These are phyloP conservation scores for Pithys albifrons DNA, from an alignment of 2,113 vertebrate species.

Conservation along the genomic window DNA sequence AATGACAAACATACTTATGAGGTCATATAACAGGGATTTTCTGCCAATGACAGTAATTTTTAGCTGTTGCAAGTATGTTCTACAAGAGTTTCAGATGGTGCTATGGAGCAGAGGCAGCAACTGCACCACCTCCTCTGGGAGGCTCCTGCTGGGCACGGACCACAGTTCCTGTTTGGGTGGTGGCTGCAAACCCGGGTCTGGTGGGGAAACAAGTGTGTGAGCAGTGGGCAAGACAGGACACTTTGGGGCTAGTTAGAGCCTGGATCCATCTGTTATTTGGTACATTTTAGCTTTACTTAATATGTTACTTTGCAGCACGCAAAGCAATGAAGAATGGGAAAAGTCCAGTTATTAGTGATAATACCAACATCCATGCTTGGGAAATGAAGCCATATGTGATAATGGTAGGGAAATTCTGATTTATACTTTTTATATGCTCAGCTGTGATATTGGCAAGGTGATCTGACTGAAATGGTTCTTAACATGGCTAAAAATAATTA, in stretches of 20 bases:
- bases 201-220: accelerated
- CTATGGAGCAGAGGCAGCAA: not conserved
- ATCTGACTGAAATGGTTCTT: not conserved
- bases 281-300: constrained; percentile 33
- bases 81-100: not conserved
- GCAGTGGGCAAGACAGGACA: not conserved
- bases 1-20: not conserved
- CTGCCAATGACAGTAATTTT: not conserved
- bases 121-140: not conserved
- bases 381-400: constrained; percentile 84
- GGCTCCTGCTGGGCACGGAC: not conserved
- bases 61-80: not conserved
- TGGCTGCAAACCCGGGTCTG: not conserved
- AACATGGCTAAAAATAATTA: not conserved
- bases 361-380: constrained; percentile 84
- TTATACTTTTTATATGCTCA: constrained; percentile 50
- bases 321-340: constrained; percentile 81
- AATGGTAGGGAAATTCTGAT: constrained; percentile 76
- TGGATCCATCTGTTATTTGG: not conserved
- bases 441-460: not conserved
- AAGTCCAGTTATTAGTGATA: constrained; percentile 82
- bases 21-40: not conserved
- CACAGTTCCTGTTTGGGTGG: accelerated
- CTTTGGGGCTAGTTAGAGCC: not conserved
- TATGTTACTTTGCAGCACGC: constrained; percentile 76